Evolutionary conservation across 2,113 vertebrate species (phyloP), one percentile per base, ranked within the genome.

Genomic region (Gavia stellata): DNA sequence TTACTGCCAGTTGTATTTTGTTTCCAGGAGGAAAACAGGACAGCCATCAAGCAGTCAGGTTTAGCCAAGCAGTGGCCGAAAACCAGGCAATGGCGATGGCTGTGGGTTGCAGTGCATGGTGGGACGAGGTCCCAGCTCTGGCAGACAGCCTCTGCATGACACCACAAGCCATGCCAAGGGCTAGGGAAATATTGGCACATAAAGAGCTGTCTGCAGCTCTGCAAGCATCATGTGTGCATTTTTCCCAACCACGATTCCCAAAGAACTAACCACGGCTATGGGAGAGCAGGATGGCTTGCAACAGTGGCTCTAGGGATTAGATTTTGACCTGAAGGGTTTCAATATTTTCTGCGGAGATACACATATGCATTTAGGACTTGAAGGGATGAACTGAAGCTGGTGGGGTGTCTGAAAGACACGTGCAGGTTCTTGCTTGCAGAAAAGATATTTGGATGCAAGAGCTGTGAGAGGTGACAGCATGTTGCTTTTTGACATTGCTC

Each of bases 361-460:
- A 31, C 5, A 21, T 28, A 19, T 4, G 31, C 56, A 34, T 80
- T 71, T 91, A 86, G 42, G 49, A 65, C 36, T 88, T 81, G 29
- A 81, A 62, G 56, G n/a, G 62, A 63, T 11, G 11, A 77, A 9
- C n/a, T 89, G 62, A 63, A 80, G 52, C 38, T 50, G 67, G 12
- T 62, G 42, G 42, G 34, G 44, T 56, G 45, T 81, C 34, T 26
- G 74, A 88, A 85, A 0, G 3, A 73, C 17, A 62, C 0, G 0
- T 3, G 17, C 53, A 45, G 24, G 47, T 67, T 40, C 25, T 78
- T 56, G 33, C 6, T 12, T 63, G 44, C 18, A 58, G 50, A 38
- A 36, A 74, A 81, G 42, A n/a, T 53, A 71, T 3, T 56, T 58
- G 42, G 55, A 53, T 71, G 42, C 21, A 80, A 52, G 47, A 75